phyloP scores from a whole-genome alignment of 1,140 invertebrate genomes.

The Hyphantria cunea region DNA sequence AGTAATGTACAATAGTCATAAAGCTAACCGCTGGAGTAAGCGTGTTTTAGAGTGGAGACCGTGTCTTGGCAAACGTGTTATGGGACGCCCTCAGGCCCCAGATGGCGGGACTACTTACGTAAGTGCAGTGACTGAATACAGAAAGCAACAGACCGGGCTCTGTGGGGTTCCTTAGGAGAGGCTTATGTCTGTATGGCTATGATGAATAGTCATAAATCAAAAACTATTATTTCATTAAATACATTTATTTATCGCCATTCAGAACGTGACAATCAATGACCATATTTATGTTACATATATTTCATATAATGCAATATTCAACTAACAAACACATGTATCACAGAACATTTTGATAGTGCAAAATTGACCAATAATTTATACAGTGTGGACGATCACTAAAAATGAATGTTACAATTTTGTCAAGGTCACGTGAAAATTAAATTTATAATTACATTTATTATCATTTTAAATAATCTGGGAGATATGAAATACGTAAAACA shows the following conservation, averaged over 20 bases:
- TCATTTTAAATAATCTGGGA: constrained; percentile 18
- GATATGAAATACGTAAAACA: not conserved
- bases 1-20: too few relatives aligned
- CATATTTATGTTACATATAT: constrained; percentile 53
- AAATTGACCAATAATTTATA: constrained; percentile 73
- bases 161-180: too few relatives aligned
- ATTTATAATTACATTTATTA: not conserved
- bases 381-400: constrained; percentile 50
- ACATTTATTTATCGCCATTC: constrained; percentile 74
- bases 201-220: not conserved
- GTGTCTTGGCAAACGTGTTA: too few relatives aligned
- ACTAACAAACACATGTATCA: constrained; percentile 75
- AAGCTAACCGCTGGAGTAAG: too few relatives aligned
- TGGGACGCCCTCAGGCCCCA: too few relatives aligned
- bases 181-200: too few relatives aligned
- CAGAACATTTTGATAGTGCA: constrained; percentile 78
- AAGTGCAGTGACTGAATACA: too few relatives aligned
- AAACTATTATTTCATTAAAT: constrained; percentile 45
- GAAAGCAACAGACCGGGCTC: too few relatives aligned
- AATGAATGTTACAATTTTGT: constrained; percentile 21
- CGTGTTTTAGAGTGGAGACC: too few relatives aligned
- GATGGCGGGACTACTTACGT: too few relatives aligned
- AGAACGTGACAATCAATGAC: constrained; percentile 71
- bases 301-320: constrained; percentile 48
- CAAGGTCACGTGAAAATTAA: constrained; percentile 17